phyloP scores from a whole-genome alignment of 2,797 vertebrate species.

The Botia almorhae region DNA sequence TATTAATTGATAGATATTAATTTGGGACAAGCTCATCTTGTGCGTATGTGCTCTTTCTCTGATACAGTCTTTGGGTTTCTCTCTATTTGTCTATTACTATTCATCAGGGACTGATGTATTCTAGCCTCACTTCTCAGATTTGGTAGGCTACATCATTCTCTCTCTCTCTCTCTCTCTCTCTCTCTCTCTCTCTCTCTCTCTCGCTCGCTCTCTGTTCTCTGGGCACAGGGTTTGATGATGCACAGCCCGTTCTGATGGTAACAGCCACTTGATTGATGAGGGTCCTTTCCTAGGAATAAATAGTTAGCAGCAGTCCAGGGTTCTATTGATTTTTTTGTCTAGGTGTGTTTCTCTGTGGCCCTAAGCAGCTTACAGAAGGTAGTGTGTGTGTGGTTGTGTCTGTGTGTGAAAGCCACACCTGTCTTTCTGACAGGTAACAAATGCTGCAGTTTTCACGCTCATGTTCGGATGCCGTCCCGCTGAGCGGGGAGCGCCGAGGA shows the following conservation, averaged over 20 bases:
- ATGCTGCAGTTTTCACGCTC: slow-evolving; percentile 74
- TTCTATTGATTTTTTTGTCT: slow-evolving; percentile 82
- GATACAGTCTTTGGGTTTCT: not conserved
- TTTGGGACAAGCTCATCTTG: slow-evolving; percentile 7
- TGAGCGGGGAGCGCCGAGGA: slow-evolving; percentile 46
- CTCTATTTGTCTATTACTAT: slow-evolving; percentile 27
- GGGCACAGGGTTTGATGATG: slow-evolving; percentile 71
- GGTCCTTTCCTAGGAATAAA: slow-evolving; percentile 72
- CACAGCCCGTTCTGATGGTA: slow-evolving; percentile 71
- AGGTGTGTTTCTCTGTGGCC: slow-evolving; percentile 73
- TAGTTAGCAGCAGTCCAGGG: slow-evolving; percentile 71
- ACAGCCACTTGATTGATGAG: slow-evolving; percentile 81
- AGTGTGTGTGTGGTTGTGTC: slow-evolving; percentile 60
- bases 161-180: too few relatives aligned
- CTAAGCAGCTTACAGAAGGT: slow-evolving; percentile 59
- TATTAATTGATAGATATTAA: not conserved
- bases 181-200: too few relatives aligned
- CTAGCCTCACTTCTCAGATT: slow-evolving; percentile 24
- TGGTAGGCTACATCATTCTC: slow-evolving; percentile 25
- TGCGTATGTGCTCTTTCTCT: not conserved
- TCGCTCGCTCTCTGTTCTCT: too few relatives aligned
- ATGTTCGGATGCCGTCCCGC: slow-evolving; percentile 70
- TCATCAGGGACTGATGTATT: slow-evolving; percentile 40
- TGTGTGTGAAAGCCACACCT: slow-evolving; percentile 74
- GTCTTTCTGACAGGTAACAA: slow-evolving; percentile 81